phyloP scores from a whole-genome alignment of 1,140 invertebrate genomes.

The Matsumurasca onukii region DNA sequence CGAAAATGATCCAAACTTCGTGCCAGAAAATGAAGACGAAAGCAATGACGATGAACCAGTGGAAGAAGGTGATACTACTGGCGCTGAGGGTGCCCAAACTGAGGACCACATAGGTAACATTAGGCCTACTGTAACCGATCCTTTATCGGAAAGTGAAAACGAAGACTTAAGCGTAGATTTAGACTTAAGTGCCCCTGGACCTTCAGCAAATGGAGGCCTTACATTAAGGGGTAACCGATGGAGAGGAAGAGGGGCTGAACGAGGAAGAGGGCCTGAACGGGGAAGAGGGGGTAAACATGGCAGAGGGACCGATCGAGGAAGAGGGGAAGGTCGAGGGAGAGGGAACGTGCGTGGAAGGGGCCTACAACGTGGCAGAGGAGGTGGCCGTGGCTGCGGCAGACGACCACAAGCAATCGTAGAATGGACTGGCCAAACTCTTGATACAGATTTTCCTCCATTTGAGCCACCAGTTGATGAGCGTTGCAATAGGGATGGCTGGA shows the following conservation, averaged over 20 bases:
- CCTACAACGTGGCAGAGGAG: not conserved
- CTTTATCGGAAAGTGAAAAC: conserved; percentile 1
- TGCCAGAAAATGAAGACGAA: not conserved
- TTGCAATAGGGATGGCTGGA: conserved; percentile 9
- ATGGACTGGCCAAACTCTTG: not conserved
- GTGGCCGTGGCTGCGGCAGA: not conserved
- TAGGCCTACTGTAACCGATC: not conserved
- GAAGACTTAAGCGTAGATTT: not conserved
- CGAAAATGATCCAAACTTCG: not conserved
- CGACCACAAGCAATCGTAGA: not conserved
- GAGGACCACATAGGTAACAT: not conserved
- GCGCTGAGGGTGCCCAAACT: not conserved
- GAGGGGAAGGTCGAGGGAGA: not conserved
- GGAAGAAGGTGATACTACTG: not conserved
- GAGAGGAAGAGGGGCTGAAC: not conserved
- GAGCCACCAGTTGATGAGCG: not conserved
- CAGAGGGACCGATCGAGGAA: not conserved
- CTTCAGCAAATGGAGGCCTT: not conserved
- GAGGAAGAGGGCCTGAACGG: not conserved
- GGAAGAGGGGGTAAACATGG: not conserved
- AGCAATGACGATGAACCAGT: not conserved
- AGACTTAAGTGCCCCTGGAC: conserved; percentile 9
- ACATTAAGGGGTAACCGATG: conserved; percentile 7
- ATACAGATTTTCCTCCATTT: conserved; percentile 12
- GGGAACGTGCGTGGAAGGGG: not conserved